These are phyloP conservation scores for Tiliacea citrago DNA, from an alignment of 2,888 invertebrate genomes.

Conservation along the genomic window DNA sequence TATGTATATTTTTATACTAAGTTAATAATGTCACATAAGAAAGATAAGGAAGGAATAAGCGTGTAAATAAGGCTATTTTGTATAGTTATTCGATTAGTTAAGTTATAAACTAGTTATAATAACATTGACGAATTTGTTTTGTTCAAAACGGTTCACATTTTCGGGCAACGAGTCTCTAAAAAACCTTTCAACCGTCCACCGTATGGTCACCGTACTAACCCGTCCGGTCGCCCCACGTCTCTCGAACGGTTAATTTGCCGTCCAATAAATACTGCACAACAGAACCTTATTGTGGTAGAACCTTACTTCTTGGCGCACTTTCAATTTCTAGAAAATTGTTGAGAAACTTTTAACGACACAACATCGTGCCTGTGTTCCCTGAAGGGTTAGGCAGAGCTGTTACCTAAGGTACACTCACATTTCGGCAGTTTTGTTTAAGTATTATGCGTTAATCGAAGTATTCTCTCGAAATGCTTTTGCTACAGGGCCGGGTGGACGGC, in stretches of 20 bases:
- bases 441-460: too few species aligned
- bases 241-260: conserved; percentile 37
- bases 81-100: too few species aligned
- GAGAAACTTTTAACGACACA: background rate
- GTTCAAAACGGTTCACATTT: background rate
- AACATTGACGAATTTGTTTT: background rate
- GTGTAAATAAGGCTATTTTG: too few species aligned
- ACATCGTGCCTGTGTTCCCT: background rate
- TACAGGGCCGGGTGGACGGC: too few species aligned
- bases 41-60: too few species aligned
- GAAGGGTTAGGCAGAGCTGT: background rate
- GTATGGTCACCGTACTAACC: conserved; percentile 10
- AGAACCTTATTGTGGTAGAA: conserved; percentile 1
- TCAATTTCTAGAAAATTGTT: conserved; percentile 19
- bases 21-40: too few species aligned
- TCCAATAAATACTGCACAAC: conserved; percentile 45
- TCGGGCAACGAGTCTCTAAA: background rate
- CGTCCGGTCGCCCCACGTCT: conserved; percentile 17
- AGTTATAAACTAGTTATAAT: too few species aligned
- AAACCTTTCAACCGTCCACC: background rate
- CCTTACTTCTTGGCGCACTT: conserved; percentile 29
- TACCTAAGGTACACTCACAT: background rate
- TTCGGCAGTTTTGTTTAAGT: background rate
- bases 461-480: too few species aligned
- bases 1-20: too few species aligned